These are phyloP conservation scores for Bombus polaris DNA, from an alignment of 1,140 invertebrate genomes.

Conservation along the genomic window DNA sequence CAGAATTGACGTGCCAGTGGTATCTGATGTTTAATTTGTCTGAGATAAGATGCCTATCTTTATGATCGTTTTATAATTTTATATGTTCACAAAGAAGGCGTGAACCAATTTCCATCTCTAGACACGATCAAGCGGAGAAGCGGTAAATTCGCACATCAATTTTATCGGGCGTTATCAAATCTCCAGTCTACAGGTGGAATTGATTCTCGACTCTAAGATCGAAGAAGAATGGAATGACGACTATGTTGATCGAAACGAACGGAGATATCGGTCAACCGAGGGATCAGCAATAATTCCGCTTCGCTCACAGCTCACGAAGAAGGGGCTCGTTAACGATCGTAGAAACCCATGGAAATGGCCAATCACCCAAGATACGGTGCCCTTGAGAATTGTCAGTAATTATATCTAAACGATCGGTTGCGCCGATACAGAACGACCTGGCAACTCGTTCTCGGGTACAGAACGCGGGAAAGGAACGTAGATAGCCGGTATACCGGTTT, in stretches of 20 bases:
- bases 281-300: slow-evolving; percentile 39
- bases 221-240: neutral
- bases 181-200: slow-evolving; percentile 14
- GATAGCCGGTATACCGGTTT: slow-evolving; percentile 53
- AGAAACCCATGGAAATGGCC: slow-evolving; percentile 66
- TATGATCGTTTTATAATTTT: no score
- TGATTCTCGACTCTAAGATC: slow-evolving; percentile 15
- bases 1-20: neutral
- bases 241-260: neutral
- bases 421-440: slow-evolving; percentile 48
- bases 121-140: neutral
- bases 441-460: slow-evolving; percentile 30
- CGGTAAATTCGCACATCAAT: neutral
- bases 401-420: slow-evolving; percentile 70
- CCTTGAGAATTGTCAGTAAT: slow-evolving; percentile 70
- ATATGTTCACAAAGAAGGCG: neutral
- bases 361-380: slow-evolving; percentile 62
- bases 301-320: slow-evolving; percentile 2
- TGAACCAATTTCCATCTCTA: neutral
- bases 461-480: slow-evolving; percentile 37
- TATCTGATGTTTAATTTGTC: neutral
- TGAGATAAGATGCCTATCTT: no score
- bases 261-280: slow-evolving; percentile 1
- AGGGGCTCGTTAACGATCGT: slow-evolving; percentile 63
- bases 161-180: neutral